Evolutionary conservation across 1,140 invertebrate species (phyloP).

Genomic region (Berghia stephanieae): DNA sequence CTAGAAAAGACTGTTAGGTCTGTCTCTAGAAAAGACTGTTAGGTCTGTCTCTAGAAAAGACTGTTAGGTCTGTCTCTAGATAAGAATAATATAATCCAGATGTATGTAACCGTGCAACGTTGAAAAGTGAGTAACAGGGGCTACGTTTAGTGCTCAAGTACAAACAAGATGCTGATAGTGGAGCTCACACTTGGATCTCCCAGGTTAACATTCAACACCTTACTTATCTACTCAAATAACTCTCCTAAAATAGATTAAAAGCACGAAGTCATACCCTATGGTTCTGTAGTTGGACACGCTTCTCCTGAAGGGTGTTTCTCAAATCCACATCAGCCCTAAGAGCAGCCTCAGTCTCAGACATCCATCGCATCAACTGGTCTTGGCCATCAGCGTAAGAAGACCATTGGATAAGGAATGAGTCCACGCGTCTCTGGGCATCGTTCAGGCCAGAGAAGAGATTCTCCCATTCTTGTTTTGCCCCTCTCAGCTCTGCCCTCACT

Average conservation of each 20-base stretch:
- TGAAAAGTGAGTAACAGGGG: too few relatives aligned
- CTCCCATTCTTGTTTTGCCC: slow-evolving; percentile 82
- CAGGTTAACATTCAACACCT: too few relatives aligned
- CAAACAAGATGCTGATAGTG: too few relatives aligned
- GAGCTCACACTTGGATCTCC: too few relatives aligned
- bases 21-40: too few relatives aligned
- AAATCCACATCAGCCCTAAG: slow-evolving; percentile 76
- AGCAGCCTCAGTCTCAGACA: slow-evolving; percentile 85
- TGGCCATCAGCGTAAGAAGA: slow-evolving; percentile 80
- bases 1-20: too few relatives aligned
- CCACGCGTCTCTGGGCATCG: slow-evolving; percentile 68
- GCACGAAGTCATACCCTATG: slow-evolving; percentile 73
- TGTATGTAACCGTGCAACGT: too few relatives aligned
- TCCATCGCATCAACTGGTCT: slow-evolving; percentile 80
- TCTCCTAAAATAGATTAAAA: not conserved
- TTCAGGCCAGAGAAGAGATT: slow-evolving; percentile 81
- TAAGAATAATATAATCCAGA: too few relatives aligned
- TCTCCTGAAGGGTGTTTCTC: slow-evolving; percentile 83
- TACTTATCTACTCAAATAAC: not conserved
- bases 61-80: too few relatives aligned
- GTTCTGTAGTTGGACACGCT: slow-evolving; percentile 85
- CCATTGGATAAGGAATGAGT: slow-evolving; percentile 63
- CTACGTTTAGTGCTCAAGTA: too few relatives aligned
- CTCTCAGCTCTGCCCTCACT: slow-evolving; percentile 81
- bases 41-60: too few relatives aligned